A percentile compares a stretch with the other conserved stretches of the same genome.
These are phyloP conservation scores for Itoplectis maculator DNA, from an alignment of 2,888 invertebrate genomes.

Conservation along the genomic window DNA sequence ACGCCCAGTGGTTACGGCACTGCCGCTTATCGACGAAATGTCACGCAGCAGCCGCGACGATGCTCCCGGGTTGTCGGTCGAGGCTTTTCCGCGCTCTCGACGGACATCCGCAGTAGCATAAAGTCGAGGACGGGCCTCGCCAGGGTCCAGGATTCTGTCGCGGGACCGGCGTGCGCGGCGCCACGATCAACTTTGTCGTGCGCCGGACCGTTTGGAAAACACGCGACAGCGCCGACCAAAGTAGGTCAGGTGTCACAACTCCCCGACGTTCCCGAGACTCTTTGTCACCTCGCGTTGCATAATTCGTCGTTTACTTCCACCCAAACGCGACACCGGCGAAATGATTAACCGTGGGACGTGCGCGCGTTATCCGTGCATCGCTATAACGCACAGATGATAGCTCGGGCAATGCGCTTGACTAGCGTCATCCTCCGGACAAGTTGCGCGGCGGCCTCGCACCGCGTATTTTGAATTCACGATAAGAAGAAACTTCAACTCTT, in stretches of 20 bases:
- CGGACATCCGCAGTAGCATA: neutral
- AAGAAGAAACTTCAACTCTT: neutral
- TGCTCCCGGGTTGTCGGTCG: constrained; percentile 31
- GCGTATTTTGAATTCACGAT: constrained; percentile 68
- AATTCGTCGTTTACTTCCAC: constrained; percentile 79
- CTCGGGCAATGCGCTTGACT: constrained; percentile 81
- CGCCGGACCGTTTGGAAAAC: constrained; percentile 57
- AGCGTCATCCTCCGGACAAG: constrained; percentile 74
- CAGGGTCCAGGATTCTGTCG: neutral
- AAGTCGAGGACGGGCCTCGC: constrained; percentile 3
- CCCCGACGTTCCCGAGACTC: constrained; percentile 72
- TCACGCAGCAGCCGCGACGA: constrained; percentile 65
- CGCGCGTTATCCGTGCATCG: constrained; percentile 71
- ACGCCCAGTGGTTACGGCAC: constrained; percentile 55
- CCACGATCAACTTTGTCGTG: neutral
- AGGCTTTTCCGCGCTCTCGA: constrained; percentile 9
- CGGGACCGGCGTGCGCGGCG: neutral
- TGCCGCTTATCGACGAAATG: constrained; percentile 65
- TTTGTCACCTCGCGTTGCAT: constrained; percentile 79
- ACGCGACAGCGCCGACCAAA: constrained; percentile 68
- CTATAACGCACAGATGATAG: constrained; percentile 73
- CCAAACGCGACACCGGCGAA: constrained; percentile 74
- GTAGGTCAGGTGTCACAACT: constrained; percentile 82
- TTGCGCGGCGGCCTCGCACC: constrained; percentile 66
- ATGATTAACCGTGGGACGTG: constrained; percentile 53